phyloP scores from a whole-genome alignment of 2,888 invertebrate species.

The Calameuta idolon region DNA sequence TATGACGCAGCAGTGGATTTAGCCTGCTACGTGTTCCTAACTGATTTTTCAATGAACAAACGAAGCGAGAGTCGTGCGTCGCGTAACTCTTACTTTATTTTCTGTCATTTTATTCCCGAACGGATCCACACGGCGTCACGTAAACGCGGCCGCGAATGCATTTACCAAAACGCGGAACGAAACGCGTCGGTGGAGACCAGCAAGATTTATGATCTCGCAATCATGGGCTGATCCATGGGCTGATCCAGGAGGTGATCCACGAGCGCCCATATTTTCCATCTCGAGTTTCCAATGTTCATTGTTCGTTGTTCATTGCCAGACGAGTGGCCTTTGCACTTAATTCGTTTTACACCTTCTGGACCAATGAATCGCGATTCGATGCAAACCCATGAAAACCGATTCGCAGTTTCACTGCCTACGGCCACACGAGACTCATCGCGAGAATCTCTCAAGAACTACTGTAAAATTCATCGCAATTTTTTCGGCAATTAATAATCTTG shows the following conservation, averaged over 20 bases:
- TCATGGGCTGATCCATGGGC: slow-evolving; percentile 51
- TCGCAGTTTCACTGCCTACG: background rate
- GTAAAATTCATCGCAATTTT: background rate
- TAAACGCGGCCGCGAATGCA: slow-evolving; percentile 13
- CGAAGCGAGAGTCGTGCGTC: slow-evolving; percentile 2
- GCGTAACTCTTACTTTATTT: background rate
- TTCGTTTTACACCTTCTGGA: slow-evolving; percentile 54
- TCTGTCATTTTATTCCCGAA: background rate
- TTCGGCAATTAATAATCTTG: background rate
- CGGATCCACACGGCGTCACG: background rate
- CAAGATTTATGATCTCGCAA: slow-evolving; percentile 55
- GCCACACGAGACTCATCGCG: background rate
- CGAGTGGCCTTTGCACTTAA: slow-evolving; percentile 40
- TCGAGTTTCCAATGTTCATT: slow-evolving; percentile 29
- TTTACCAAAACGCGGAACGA: slow-evolving; percentile 36
- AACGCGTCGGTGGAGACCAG: slow-evolving; percentile 30
- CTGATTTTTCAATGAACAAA: slow-evolving; percentile 49
- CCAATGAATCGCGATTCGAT: slow-evolving; percentile 15
- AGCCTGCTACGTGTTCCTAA: slow-evolving; percentile 11
- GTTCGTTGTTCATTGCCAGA: slow-evolving; percentile 12
- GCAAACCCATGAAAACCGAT: background rate
- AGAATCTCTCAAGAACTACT: background rate
- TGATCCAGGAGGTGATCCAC: slow-evolving; percentile 41
- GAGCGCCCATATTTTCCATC: slow-evolving; percentile 42
- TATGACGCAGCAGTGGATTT: no score